A percentile compares a stretch with the other conserved stretches of the same genome.
phyloP scores from a whole-genome alignment of 2,888 invertebrate species.

The Clusia tigrina region DNA sequence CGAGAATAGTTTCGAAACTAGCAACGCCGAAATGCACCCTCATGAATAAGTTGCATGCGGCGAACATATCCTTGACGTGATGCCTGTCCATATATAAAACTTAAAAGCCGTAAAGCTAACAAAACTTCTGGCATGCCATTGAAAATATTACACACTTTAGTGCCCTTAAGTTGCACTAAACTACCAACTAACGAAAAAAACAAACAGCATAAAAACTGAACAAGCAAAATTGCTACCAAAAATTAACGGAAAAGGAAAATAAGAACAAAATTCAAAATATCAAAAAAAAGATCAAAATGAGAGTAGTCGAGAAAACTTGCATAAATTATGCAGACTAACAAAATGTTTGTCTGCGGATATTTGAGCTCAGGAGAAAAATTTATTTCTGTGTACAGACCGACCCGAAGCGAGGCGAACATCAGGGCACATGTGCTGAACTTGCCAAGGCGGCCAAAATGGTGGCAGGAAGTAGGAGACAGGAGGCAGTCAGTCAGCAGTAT shows the following conservation, averaged over 20 bases:
- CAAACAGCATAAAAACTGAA: neutral
- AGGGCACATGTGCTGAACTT: constrained; percentile 15
- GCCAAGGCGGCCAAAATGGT: no score
- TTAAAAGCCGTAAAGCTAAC: constrained; percentile 23
- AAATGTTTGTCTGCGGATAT: constrained; percentile 22
- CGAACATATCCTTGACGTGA: neutral
- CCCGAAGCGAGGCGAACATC: no score
- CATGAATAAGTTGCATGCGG: neutral
- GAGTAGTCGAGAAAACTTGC: constrained; percentile 24
- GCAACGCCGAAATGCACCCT: neutral
- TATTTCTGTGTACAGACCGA: constrained; percentile 24
- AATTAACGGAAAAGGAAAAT: constrained; percentile 8
- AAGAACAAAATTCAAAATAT: constrained; percentile 12
- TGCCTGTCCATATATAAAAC: constrained; percentile 1
- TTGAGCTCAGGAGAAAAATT: constrained; percentile 30
- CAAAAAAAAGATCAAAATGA: constrained; percentile 1
- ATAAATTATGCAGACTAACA: constrained; percentile 32
- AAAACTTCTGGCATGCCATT: constrained; percentile 13
- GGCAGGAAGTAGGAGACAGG: no score
- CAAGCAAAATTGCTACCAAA: neutral
- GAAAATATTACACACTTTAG: constrained; percentile 26
- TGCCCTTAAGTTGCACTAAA: constrained; percentile 23
- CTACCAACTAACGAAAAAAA: neutral
- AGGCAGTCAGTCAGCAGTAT: no score
- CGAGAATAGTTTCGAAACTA: constrained; percentile 26